These are phyloP conservation scores for Delichon dasypus DNA, from an alignment of 2,797 vertebrate species.

Conservation along the genomic window DNA sequence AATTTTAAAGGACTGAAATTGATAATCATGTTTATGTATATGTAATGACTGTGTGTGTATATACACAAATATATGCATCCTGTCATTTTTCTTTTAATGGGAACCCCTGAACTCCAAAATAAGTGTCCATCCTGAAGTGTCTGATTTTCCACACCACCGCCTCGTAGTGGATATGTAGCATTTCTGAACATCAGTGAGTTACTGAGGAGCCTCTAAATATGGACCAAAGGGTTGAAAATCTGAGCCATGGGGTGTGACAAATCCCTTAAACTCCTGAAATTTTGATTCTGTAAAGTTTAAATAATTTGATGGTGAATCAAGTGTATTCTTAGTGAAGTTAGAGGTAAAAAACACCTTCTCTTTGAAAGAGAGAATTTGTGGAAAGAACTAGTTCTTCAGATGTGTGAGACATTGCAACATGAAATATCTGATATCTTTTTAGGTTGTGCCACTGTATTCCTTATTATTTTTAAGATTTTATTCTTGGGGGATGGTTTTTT, in stretches of 20 bases:
- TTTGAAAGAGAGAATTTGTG: neutral
- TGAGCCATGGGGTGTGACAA: neutral
- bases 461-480: conserved; percentile 15
- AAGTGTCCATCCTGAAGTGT: neutral
- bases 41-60: neutral
- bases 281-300: neutral
- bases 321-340: neutral
- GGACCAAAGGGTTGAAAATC: neutral
- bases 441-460: neutral
- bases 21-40: neutral
- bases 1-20: neutral
- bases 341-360: neutral
- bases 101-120: neutral
- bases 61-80: neutral
- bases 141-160: neutral
- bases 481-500: conserved; percentile 2
- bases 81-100: neutral
- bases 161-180: neutral
- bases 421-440: neutral
- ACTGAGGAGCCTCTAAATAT: neutral
- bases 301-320: neutral
- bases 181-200: conserved; percentile 1
- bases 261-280: neutral
- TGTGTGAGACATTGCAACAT: neutral
- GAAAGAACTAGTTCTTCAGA: neutral